phyloP scores from a whole-genome alignment of 2,888 invertebrate species.

The Ypsolopha scabrella region DNA sequence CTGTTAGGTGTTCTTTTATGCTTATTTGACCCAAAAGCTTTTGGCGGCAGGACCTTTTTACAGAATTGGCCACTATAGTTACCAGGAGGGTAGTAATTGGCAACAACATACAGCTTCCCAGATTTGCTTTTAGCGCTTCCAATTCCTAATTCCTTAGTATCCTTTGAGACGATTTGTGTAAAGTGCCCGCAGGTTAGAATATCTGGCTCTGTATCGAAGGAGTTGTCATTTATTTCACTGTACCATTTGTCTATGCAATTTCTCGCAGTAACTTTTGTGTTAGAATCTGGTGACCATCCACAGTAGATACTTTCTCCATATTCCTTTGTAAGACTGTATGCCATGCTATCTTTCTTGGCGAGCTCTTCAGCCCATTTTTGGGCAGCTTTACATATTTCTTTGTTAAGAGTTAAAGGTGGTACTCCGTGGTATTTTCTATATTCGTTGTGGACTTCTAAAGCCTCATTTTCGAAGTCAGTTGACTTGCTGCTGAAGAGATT shows the following conservation, averaged over 20 bases:
- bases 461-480: slow-evolving; percentile 43
- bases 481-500: slow-evolving; percentile 8
- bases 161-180: slow-evolving; percentile 88
- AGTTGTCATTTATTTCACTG: slow-evolving; percentile 77
- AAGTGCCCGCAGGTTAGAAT: slow-evolving; percentile 75
- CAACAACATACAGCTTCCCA: slow-evolving; percentile 87
- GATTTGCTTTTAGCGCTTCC: slow-evolving; percentile 80
- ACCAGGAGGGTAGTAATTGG: slow-evolving; percentile 87
- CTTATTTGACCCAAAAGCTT: too few species aligned
- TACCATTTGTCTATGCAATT: slow-evolving; percentile 84
- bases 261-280: slow-evolving; percentile 73
- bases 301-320: slow-evolving; percentile 81
- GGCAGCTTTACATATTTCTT: slow-evolving; percentile 73
- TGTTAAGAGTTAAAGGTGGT: slow-evolving; percentile 64
- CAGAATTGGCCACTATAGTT: slow-evolving; percentile 80
- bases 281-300: slow-evolving; percentile 76
- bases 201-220: slow-evolving; percentile 76
- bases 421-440: slow-evolving; percentile 55
- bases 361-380: slow-evolving; percentile 80
- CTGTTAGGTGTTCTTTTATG: slow-evolving; percentile 30
- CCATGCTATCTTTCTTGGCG: slow-evolving; percentile 73
- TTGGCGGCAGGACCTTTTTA: slow-evolving; percentile 75
- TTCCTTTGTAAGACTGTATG: slow-evolving; percentile 73
- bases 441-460: slow-evolving; percentile 52
- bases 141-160: slow-evolving; percentile 79